Base-by-base conservation (phyloP, 2,797 vertebrate genomes). In the Chloroceryle inda region DNA sequence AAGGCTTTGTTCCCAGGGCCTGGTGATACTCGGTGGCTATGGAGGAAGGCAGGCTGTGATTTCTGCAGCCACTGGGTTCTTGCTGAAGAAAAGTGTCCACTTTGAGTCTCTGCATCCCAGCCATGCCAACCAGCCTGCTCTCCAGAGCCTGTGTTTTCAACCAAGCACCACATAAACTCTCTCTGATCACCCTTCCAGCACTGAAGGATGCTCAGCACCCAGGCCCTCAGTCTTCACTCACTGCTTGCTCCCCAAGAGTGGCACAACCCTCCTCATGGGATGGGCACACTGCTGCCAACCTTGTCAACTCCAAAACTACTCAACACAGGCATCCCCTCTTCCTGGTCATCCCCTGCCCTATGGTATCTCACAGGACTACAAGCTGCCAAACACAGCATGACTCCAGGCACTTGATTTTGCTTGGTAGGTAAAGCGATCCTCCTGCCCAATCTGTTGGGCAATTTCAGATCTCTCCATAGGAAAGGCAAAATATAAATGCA, bases 231-330 rank as follows among this genome's bases (percentile, higher is more conserved):
- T 37, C 26, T 26, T 64, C 3, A 1, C 40, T 29, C 82, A 26
- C 53, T 6, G 17, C 33, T 37, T 1, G 1, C n/a, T 68, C 20
- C 59, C 18, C 59, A 55, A 13, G 37, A 61, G 79, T 0, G 2
- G 31, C 5, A 2, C 21, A 50, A 3, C 4, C 45, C 37, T 76
- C 50, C 19, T 37, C 1, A 0, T 13, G 23, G 26, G 40, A 49
- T 2, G 2, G 63, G 20, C 40, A 69, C 0, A 0, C 59, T 61
- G 31, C 59, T 66, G 45, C 24, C 2, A 2, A 64, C 24, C 0
- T 0, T 14, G 45, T 29, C 59, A 79, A 45, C 42, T 59, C 33
- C 29, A 58, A 50, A 66, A 35, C 49, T 81, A 56, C 56, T 49
- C 14, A 18, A 12, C 26, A 31, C 0, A 0, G 31, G 58, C 67